A percentile compares a stretch with the other conserved stretches of the same genome.
These are phyloP conservation scores for Pseudococcus longispinus DNA, from an alignment of 2,888 invertebrate genomes.

Conservation along the genomic window DNA sequence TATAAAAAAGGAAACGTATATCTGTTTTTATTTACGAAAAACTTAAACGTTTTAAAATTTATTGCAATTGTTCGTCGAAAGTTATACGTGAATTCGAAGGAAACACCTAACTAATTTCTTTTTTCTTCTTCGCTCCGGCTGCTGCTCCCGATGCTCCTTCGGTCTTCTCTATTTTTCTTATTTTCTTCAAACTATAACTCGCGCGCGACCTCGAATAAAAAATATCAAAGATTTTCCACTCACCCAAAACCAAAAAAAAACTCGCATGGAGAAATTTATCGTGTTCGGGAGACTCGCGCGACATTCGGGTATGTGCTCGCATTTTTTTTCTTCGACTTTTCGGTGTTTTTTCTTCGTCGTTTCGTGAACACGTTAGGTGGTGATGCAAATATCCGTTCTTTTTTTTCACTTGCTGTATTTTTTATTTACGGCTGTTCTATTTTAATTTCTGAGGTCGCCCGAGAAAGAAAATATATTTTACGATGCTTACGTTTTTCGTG, in stretches of 20 bases:
- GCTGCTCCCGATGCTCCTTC: neutral
- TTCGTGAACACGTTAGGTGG: constrained; percentile 7
- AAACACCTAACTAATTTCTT: constrained; percentile 43
- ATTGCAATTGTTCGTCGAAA: constrained; percentile 45
- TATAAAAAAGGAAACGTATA: constrained; percentile 46
- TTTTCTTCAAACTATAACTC: neutral
- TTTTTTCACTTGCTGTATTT: neutral
- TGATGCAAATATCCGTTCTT: constrained; percentile 24
- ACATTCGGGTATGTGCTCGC: neutral
- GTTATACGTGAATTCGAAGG: constrained; percentile 41
- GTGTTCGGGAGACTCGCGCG: neutral
- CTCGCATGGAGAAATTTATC: constrained; percentile 4
- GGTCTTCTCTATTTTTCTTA: neutral
- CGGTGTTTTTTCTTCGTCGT: neutral
- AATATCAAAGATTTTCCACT: constrained; percentile 14
- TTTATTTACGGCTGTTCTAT: constrained; percentile 38
- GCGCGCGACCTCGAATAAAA: constrained; percentile 16
- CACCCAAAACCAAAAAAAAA: neutral
- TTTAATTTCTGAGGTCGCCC: neutral
- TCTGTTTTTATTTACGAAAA: constrained; percentile 46
- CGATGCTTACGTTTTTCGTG: neutral
- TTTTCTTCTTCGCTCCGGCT: neutral
- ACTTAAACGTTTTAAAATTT: constrained; percentile 47
- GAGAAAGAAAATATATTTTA: constrained; percentile 12
- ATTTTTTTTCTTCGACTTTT: neutral